A percentile compares a stretch with the other conserved stretches of the same genome.
Conservation (phyloP, 2,797 vertebrate species). For the Tokudaia tokunoshimensis region DNA sequence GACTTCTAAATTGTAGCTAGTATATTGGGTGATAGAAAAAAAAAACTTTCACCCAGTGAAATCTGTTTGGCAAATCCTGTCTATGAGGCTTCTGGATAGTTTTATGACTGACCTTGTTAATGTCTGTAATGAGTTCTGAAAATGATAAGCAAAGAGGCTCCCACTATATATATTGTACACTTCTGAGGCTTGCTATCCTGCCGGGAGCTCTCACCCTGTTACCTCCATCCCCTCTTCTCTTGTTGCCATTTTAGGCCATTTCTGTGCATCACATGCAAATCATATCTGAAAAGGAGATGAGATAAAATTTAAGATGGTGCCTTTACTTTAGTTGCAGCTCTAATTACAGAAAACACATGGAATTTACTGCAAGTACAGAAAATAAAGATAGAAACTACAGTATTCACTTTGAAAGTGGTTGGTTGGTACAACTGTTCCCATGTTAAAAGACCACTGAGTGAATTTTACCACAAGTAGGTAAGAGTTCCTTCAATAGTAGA, state of each 20-base stretch:
- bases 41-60: background rate
- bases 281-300: background rate
- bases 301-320: background rate
- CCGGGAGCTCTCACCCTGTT: background rate
- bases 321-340: background rate
- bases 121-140: conserved; percentile 16
- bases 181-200: background rate
- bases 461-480: conserved; percentile 56
- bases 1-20: background rate
- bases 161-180: background rate
- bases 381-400: conserved; percentile 27
- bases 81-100: background rate
- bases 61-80: background rate
- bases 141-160: background rate
- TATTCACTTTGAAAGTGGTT: conserved; percentile 37
- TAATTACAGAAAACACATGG: background rate
- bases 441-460: conserved; percentile 62
- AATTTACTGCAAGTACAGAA: conserved; percentile 40
- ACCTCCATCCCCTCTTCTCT: background rate
- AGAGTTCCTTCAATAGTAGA: background rate
- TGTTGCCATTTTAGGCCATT: background rate
- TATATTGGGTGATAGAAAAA: background rate
- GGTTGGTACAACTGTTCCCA: conserved; percentile 2
- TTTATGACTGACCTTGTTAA: conserved; percentile 1
- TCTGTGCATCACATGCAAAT: background rate